Conservation (phyloP, 1,140 invertebrate species). For the Dysdera silvatica region DNA sequence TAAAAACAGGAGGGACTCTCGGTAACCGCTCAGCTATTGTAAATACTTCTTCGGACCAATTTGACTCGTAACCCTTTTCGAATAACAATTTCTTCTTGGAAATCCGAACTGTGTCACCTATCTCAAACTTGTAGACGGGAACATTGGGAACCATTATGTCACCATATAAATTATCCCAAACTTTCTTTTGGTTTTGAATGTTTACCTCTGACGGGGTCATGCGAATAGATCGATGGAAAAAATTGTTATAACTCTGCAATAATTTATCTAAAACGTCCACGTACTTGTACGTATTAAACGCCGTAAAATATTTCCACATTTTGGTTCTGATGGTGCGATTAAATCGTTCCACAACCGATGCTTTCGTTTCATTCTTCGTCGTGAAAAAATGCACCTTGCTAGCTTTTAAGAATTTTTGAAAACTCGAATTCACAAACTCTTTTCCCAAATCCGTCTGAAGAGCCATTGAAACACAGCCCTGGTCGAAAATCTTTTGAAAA, state of each 20-base stretch:
- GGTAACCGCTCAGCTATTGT: neutral
- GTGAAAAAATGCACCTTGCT: slow-evolving; percentile 45
- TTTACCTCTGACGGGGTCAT: slow-evolving; percentile 41
- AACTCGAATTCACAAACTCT: slow-evolving; percentile 25
- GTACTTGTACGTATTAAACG: slow-evolving; percentile 44
- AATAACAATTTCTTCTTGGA: slow-evolving; percentile 18
- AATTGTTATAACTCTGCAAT: slow-evolving; percentile 44
- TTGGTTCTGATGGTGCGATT: slow-evolving; percentile 46
- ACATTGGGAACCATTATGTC: neutral
- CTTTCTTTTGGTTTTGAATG: slow-evolving; percentile 35
- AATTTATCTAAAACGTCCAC: slow-evolving; percentile 40
- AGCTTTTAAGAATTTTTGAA: slow-evolving; percentile 38
- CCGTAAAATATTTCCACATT: slow-evolving; percentile 46
- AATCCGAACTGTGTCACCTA: slow-evolving; percentile 36
- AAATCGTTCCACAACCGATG: slow-evolving; percentile 45
- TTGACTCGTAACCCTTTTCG: slow-evolving; percentile 25
- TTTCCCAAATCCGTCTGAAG: slow-evolving; percentile 22
- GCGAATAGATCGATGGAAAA: slow-evolving; percentile 42
- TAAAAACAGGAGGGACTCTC: neutral
- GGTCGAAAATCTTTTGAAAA: slow-evolving; percentile 28
- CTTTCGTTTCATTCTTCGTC: slow-evolving; percentile 45
- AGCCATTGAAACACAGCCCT: neutral
- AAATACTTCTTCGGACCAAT: slow-evolving; percentile 28
- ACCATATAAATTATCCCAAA: slow-evolving; percentile 13
- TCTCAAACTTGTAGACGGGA: slow-evolving; percentile 33